Conservation (phyloP, 2,113 vertebrate genomes). For the Craseonycteris thonglongyai region DNA sequence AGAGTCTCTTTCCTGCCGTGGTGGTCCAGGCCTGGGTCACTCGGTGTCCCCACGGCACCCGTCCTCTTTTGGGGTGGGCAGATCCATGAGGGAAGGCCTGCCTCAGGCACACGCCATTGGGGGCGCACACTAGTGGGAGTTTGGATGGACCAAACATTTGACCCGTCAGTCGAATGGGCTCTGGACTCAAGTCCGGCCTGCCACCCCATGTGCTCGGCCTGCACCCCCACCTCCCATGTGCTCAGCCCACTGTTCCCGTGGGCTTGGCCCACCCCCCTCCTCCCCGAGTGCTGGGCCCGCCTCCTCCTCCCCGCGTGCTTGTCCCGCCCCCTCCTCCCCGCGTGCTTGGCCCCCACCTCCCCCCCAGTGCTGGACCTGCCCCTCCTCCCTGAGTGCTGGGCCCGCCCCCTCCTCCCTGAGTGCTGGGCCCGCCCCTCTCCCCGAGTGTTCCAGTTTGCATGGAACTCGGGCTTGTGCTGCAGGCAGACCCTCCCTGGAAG, state of each 20-base stretch:
- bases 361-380: too few species aligned
- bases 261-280: too few species aligned
- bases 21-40: background rate
- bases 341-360: too few species aligned
- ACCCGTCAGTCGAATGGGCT: accelerated
- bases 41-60: background rate
- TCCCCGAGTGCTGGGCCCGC: too few species aligned
- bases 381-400: too few species aligned
- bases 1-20: background rate
- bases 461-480: too few species aligned
- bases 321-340: too few species aligned
- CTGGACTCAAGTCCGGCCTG: background rate
- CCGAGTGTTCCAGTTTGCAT: accelerated
- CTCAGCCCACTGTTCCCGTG: too few species aligned
- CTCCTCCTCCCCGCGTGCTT: too few species aligned
- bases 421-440: background rate
- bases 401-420: too few species aligned
- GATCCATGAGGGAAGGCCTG: accelerated
- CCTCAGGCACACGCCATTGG: accelerated
- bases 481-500: accelerated
- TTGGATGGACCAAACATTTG: accelerated
- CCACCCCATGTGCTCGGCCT: too few species aligned
- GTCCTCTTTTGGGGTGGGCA: accelerated
- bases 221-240: too few species aligned
- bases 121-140: accelerated